Percentiles rank a stretch among this genome's conserved stretches.
Evolutionary conservation across 1,140 invertebrate genomes (phyloP).

Genomic region (Gonatopus flavifemur): DNA sequence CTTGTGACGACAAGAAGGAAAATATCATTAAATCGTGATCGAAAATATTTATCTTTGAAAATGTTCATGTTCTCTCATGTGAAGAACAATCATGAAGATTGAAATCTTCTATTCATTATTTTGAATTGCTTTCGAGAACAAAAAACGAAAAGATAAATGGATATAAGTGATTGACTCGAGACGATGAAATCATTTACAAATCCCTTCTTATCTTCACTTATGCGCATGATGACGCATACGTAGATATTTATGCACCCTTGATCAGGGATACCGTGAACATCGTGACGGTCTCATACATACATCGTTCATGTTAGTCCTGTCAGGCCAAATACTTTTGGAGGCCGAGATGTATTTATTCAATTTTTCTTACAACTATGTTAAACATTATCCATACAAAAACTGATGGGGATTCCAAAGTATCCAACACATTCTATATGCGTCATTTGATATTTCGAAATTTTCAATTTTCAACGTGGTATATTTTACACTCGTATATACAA

Average conservation of each 20-base stretch:
- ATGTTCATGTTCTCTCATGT: not conserved
- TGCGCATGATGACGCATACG: conserved; percentile 51
- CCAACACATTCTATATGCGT: no score
- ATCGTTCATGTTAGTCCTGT: conserved; percentile 47
- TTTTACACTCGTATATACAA: no score
- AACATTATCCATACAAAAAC: no score
- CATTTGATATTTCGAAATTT: no score
- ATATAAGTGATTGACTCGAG: conserved; percentile 48
- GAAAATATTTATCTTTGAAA: not conserved
- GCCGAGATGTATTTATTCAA: no score
- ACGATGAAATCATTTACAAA: conserved; percentile 53
- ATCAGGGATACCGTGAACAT: conserved; percentile 19
- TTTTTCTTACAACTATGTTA: no score
- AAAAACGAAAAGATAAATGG: conserved; percentile 20
- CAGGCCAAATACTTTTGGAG: no score
- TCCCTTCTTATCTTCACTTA: conserved; percentile 42
- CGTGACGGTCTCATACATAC: conserved; percentile 45
- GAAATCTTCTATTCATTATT: conserved; percentile 12
- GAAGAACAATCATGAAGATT: not conserved
- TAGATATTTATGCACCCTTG: conserved; percentile 51
- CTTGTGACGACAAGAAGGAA: not conserved
- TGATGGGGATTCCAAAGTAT: no score
- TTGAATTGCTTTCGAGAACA: no score
- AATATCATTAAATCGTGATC: not conserved
- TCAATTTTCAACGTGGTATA: no score